Evolutionary conservation across 92 coral and sea anemone genomes (phyloP).

Genomic region (Epizoanthus stellaris): DNA sequence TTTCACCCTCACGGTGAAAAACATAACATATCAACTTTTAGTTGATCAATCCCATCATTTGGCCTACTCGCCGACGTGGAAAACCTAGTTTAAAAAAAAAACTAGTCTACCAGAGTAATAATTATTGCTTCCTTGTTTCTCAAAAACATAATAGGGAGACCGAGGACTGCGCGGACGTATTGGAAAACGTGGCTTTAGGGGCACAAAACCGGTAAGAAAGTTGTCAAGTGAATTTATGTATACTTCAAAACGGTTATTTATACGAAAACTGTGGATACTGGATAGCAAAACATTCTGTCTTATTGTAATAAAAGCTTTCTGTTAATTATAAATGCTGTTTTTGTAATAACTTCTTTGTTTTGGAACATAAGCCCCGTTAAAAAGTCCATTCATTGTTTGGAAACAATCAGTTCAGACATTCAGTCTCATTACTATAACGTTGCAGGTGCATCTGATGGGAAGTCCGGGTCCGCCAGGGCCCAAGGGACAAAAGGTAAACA

Average conservation of each 20-base stretch:
- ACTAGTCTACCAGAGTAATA: neutral
- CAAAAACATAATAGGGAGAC: conserved; percentile 22
- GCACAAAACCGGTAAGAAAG: conserved; percentile 23
- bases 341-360: no score
- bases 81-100: no score
- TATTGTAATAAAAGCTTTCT: neutral
- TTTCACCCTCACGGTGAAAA: no score
- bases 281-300: neutral
- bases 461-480: conserved; percentile 27
- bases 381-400: neutral
- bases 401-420: neutral
- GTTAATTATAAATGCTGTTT: no score
- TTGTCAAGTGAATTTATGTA: neutral
- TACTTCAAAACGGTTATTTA: neutral
- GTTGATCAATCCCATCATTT: no score
- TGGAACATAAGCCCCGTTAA: no score
- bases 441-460: conserved; percentile 38
- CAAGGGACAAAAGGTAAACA: conserved; percentile 32
- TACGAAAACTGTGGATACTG: no score
- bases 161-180: conserved; percentile 23
- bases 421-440: neutral
- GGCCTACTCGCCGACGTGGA: no score
- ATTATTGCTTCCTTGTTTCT: neutral
- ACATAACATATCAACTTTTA: no score
- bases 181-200: conserved; percentile 30